A percentile compares a stretch with the other conserved stretches of the same genome.
Conservation (phyloP, 2,888 invertebrate genomes). For the Endotricha flammealis region DNA sequence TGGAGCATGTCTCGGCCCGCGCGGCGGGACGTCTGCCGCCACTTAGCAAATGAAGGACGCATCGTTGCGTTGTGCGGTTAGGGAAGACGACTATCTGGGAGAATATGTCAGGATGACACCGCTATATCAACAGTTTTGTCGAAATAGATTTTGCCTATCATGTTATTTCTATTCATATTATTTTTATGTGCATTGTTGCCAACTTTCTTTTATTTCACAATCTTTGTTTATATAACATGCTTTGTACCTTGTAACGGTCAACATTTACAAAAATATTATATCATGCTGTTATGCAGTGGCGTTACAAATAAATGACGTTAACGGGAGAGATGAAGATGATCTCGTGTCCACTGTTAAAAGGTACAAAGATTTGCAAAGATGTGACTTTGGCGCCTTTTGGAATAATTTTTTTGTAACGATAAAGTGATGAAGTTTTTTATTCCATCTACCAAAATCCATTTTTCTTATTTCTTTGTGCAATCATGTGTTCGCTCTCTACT, state of each 20-base stretch:
- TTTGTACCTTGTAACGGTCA: constrained; percentile 34
- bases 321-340: too few relatives aligned
- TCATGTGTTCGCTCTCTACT: constrained; percentile 2
- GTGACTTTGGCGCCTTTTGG: background rate
- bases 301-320: too few relatives aligned
- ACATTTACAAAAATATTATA: background rate
- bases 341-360: constrained; percentile 29
- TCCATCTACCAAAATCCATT: background rate
- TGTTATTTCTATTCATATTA: background rate
- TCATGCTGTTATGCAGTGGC: too few relatives aligned
- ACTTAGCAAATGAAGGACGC: constrained; percentile 11
- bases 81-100: constrained; percentile 11
- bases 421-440: background rate
- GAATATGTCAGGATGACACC: constrained; percentile 18
- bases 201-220: constrained; percentile 29
- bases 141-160: background rate
- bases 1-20: constrained; percentile 32
- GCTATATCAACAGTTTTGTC: constrained; percentile 10
- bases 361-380: constrained; percentile 24
- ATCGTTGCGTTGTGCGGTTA: constrained; percentile 16
- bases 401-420: background rate
- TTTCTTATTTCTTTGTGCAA: background rate
- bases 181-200: constrained; percentile 8
- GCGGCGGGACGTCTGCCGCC: constrained; percentile 1
- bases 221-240: constrained; percentile 25